Percentiles rank a stretch among this genome's conserved stretches.
Conservation (phyloP, 2,797 vertebrate species). For the Lithobates pipiens region DNA sequence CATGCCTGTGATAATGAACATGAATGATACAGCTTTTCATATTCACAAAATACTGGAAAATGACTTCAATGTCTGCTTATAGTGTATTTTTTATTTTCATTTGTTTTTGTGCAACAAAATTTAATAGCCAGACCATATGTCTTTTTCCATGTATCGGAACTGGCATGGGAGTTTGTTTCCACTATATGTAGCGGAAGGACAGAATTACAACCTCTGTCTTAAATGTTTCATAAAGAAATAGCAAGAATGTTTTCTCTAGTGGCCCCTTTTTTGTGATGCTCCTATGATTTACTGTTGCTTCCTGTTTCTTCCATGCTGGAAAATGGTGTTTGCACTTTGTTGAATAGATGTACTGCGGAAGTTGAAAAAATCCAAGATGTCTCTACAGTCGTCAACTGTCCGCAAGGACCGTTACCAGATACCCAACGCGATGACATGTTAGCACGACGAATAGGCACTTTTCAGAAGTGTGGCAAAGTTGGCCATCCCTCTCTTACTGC, state of each 20-base stretch:
- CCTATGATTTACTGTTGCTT: neutral
- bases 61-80: neutral
- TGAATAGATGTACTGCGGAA: constrained; percentile 57
- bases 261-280: neutral
- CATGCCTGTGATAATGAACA: neutral
- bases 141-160: neutral
- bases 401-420: constrained; percentile 76
- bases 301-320: neutral
- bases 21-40: neutral
- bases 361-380: constrained; percentile 39
- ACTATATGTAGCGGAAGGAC: neutral
- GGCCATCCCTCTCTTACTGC: constrained; percentile 74
- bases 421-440: constrained; percentile 86
- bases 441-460: constrained; percentile 80
- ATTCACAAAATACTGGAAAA: neutral
- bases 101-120: neutral
- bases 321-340: constrained; percentile 43
- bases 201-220: neutral
- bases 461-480: constrained; percentile 71
- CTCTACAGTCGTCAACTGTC: constrained; percentile 62
- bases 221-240: neutral
- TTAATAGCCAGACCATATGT: neutral
- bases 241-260: neutral
- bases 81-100: neutral
- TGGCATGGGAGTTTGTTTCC: neutral